Evolutionary conservation across 2,888 invertebrate species (phyloP).

Genomic region (Bibio marci): DNA sequence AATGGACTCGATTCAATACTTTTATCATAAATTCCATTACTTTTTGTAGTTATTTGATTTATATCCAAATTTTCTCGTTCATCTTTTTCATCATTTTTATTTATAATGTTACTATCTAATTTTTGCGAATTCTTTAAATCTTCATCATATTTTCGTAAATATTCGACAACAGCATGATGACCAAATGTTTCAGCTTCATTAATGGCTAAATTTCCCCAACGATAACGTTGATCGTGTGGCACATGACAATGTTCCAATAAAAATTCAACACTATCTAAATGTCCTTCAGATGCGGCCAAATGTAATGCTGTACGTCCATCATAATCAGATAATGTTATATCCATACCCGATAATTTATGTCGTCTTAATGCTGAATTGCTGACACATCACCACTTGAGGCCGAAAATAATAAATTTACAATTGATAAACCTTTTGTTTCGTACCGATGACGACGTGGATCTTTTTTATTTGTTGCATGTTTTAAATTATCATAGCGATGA

Average conservation of each 20-base stretch:
- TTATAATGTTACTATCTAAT: not conserved
- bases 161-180: conserved; percentile 57
- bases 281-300: conserved; percentile 88
- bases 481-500: conserved; percentile 91
- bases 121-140: conserved; percentile 13
- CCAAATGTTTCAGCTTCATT: conserved; percentile 81
- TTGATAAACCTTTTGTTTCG: conserved; percentile 79
- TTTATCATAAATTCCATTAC: not conserved
- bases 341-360: conserved; percentile 79
- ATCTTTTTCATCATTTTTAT: not conserved
- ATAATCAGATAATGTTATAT: conserved; percentile 85
- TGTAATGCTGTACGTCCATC: conserved; percentile 92
- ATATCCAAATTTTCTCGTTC: too few relatives aligned
- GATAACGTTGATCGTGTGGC: conserved; percentile 39
- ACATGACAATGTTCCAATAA: conserved; percentile 58
- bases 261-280: conserved; percentile 76
- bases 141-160: conserved; percentile 34
- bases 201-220: conserved; percentile 84
- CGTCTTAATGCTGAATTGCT: conserved; percentile 82
- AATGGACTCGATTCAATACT: not conserved
- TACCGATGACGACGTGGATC: conserved; percentile 84
- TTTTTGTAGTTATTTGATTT: not conserved
- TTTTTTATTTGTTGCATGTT: conserved; percentile 80
- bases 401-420: conserved; percentile 85
- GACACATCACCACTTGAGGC: conserved; percentile 90